These are phyloP conservation scores for Pitangus sulphuratus DNA, from an alignment of 2,797 vertebrate species.

Conservation along the genomic window DNA sequence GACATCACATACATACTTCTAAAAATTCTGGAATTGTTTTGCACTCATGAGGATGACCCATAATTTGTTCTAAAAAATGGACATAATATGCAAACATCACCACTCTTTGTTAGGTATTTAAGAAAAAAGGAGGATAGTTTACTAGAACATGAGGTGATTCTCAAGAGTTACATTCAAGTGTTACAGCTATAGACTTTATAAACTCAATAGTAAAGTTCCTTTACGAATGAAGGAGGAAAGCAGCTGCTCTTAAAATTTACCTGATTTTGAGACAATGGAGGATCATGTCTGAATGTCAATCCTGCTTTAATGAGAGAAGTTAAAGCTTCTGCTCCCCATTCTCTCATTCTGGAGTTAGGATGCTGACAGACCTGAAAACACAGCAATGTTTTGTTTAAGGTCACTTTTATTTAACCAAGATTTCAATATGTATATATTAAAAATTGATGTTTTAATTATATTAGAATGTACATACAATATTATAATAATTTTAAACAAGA, in stretches of 20 bases:
- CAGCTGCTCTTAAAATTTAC: constrained; percentile 71
- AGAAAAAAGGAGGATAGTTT: neutral
- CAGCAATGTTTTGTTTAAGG: neutral
- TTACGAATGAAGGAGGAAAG: neutral
- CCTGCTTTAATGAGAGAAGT: constrained; percentile 97
- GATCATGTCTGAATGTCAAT: constrained; percentile 91
- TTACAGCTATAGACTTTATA: neutral
- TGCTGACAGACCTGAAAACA: constrained; percentile 94
- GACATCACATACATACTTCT: neutral
- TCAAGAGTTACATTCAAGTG: neutral
- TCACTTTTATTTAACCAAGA: neutral
- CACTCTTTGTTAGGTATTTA: neutral
- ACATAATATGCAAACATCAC: neutral
- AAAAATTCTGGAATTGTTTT: neutral
- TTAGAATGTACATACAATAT: neutral
- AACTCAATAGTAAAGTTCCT: neutral
- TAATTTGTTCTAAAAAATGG: neutral
- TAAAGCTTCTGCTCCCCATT: constrained; percentile 97
- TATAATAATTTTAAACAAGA: neutral
- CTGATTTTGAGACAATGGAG: constrained; percentile 93
- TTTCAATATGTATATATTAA: neutral
- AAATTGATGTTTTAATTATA: neutral
- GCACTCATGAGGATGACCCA: neutral
- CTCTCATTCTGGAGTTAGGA: constrained; percentile 96
- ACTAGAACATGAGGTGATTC: neutral